Base-by-base conservation (phyloP, 2,888 invertebrate species). In the Callinectes sapidus region DNA sequence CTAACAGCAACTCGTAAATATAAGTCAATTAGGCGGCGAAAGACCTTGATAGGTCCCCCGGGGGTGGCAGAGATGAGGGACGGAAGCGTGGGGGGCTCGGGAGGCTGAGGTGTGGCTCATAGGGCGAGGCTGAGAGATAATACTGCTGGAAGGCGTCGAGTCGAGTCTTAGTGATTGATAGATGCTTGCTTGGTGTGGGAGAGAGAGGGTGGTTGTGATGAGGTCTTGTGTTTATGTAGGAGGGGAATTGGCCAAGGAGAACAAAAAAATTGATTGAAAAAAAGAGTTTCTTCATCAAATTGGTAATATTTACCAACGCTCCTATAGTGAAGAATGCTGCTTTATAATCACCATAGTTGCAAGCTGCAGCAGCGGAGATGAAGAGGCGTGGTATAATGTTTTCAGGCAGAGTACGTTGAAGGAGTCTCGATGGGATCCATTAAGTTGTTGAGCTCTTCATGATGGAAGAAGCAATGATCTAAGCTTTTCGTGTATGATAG, bases 1-100 rank as follows among this genome's bases (percentile, higher is more conserved):
- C 14, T 81, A 81, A 81, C 81, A 81, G 71, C 81, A 35, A 81
- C 81, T 81, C 81, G 81, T 81, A 81, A 81, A 81, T 81, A 81
- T 81, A 81, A 81, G 81, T 81, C 81, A 81, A 81, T 81, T 81
- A 35, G 81, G 16, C 28, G 81, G 81, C 81, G 35, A 35, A 81
- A 35, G 81, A 81, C 81, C 81, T 81, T 81, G 81, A 81, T 35
- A 81, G 81, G 2, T 81, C 81, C 81, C 32, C 81, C 81, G 32
- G 81, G 81, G 81, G 81, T 81, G 81, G 35, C 35, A 35, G 32
- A 14, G 32, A 14, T 35, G 81, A 35, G 35, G 81, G 81, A 81
- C 32, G 35, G 16, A 81, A 32, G 16, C 35, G 71, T 71, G 28
- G 28, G 28, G 18, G 35, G 81, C 35, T 32, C 13, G 81, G 81